These are phyloP conservation scores for Chaetops frenatus DNA, from an alignment of 2,113 vertebrate species.

Conservation along the genomic window DNA sequence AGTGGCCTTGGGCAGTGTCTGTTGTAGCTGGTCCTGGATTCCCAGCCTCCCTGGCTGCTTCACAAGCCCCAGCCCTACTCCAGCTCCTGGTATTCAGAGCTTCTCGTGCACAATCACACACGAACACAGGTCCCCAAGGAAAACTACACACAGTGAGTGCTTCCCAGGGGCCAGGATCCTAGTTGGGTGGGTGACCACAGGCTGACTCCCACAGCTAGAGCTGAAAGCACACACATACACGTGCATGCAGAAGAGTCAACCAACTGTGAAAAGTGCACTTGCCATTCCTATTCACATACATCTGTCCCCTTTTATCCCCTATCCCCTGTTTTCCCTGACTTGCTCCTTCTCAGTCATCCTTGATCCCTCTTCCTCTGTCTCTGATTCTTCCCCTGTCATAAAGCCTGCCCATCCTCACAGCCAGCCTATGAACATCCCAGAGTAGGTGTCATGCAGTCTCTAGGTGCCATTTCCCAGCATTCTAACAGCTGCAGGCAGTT, in stretches of 20 bases:
- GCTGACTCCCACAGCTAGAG: not conserved
- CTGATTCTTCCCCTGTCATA: not conserved
- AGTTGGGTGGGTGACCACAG: rapidly evolving
- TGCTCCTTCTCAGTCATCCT: not conserved
- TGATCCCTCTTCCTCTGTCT: not conserved
- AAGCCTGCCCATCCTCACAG: not conserved
- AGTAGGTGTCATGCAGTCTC: not conserved
- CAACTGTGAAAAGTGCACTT: not conserved
- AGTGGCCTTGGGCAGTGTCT: not conserved
- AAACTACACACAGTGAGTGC: not conserved
- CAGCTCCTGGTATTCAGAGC: not conserved
- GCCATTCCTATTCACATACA: not conserved
- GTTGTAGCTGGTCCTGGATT: not conserved
- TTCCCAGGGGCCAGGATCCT: not conserved
- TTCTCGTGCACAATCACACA: not conserved
- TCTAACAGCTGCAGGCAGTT: rapidly evolving
- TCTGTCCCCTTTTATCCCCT: not conserved
- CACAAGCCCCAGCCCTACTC: not conserved
- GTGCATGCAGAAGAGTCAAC: not conserved
- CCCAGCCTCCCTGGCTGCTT: not conserved
- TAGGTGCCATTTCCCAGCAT: not conserved
- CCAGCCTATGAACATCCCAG: not conserved
- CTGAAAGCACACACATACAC: not conserved
- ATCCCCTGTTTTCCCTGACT: not conserved
- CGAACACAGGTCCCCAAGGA: not conserved